These are phyloP conservation scores for Xenotilapia leptura DNA, from an alignment of 2,113 vertebrate species.

Conservation along the genomic window DNA sequence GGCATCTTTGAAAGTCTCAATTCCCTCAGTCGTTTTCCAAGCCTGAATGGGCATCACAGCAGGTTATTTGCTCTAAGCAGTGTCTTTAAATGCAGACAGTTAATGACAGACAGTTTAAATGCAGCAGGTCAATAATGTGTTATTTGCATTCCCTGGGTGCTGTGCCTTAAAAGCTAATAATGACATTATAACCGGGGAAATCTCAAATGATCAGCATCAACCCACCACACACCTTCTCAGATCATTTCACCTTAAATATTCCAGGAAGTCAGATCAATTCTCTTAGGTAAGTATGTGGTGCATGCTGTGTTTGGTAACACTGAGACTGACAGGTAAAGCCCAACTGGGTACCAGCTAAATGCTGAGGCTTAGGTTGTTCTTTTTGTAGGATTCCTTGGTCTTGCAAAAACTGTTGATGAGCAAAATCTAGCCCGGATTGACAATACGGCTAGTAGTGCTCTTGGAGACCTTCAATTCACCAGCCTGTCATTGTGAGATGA, in stretches of 20 bases:
- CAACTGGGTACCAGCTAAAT: background rate
- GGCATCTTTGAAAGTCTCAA: slow-evolving; percentile 13
- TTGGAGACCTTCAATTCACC: background rate
- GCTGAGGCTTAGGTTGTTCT: slow-evolving; percentile 3
- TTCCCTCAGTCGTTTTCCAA: slow-evolving; percentile 19
- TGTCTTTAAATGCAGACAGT: slow-evolving; percentile 4
- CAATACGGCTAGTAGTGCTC: background rate
- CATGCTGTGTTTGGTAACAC: background rate
- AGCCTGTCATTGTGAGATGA: background rate
- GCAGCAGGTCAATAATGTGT: background rate
- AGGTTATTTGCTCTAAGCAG: background rate
- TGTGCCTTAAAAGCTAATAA: background rate
- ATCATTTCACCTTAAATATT: slow-evolving; percentile 1
- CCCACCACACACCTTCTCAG: background rate
- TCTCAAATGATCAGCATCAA: slow-evolving; percentile 2
- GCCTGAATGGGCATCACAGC: background rate
- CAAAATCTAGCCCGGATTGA: slow-evolving; percentile 10
- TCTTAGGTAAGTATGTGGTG: background rate
- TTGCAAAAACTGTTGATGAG: background rate
- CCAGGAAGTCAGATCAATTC: background rate
- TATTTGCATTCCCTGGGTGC: background rate
- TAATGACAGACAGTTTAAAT: too few relatives aligned
- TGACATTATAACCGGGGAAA: background rate
- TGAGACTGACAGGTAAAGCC: slow-evolving; percentile 7
- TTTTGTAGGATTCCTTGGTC: background rate